Base-by-base conservation (phyloP, 1,140 invertebrate genomes). In the honey bee (Apis mellifera) region DNA sequence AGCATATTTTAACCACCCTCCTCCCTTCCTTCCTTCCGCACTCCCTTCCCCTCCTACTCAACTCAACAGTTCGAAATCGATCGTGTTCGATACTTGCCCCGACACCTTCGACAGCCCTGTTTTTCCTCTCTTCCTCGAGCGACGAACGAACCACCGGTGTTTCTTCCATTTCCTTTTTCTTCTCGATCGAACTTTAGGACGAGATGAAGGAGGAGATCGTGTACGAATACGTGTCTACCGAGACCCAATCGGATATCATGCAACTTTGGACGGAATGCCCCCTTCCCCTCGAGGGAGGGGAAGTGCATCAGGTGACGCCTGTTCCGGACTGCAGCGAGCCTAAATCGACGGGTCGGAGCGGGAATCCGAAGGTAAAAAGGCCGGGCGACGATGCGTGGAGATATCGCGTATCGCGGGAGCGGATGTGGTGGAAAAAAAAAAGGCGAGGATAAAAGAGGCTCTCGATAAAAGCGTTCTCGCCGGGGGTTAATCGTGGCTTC, bases 111-210 rank as follows among this genome's bases (percentile, higher is more conserved):
- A 4, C 11, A 15, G 21, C 11, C 11, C 55, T 66, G 21, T 64
- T 42, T 42, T 42, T 42, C 32, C 32, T 42, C 32, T 42, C 32
- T 42, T 42, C 32, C 32, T 5, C 32, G 32, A 42, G 3, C 5
- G 1, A 26, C 2, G 32, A 42, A 42, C 32, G 32, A 42, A 7
- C 32, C 4, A 7, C 26, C 26, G 4, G 32, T 42, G 4, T 42
- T 7, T 42, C 32, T 5, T 23, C 42, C 64, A 52, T 71, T 69
- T 76, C 76, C n/a, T 55, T 70, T 74, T 69, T 76, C 76, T 70
- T 74, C 64, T 76, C 76, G 69, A 86, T 77, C 72, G 78, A 80
- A 32, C 42, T 11, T 7, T 48, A 78, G 17, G 73, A 74, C 32
- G 70, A 52, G 9, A 26, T n/a, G 12, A 42, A 11, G 15, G 13